Evolutionary conservation across 2,113 vertebrate genomes (phyloP), one percentile per base, ranked within the genome.

Genomic region (Gobio gobio): DNA sequence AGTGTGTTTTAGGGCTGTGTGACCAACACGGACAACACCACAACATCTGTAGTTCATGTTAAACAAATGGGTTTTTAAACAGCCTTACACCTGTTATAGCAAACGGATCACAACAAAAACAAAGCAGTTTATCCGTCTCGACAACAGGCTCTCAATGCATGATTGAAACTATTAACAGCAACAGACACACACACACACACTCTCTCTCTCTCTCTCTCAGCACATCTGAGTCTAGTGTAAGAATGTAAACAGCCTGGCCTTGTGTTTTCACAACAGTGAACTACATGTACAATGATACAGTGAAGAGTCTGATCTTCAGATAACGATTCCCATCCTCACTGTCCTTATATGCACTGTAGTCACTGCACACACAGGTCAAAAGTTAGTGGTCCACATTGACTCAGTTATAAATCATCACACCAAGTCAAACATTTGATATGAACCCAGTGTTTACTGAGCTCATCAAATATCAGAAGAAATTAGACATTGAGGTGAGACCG

Each of bases 221-320:
- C 22, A 45, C 58, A 18, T 29, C 40, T 1, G 43, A 51, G 43
- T 26, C n/a, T 24, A 51, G n/a, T 29, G n/a, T 26, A 49, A 22
- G 43, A 64, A 49, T 49, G 59, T 45, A 79, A 63, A 79, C 20
- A 45, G 58, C 36, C 36, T 63, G 40, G 47, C 47, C 73, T 76
- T 45, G 45, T 51, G 43, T 81, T 66, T 47, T 51, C 61, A 64
- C 61, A 81, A 66, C 78, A 78, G 29, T 58, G 26, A 78, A 56
- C 75, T 36, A 5, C 49, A 66, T 49, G 40, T 81, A 81, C 43
- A 66, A 22, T 49, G 43, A 81, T 81, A 51, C 56, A 81, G 43
- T 54, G 5, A 51, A 81, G 63, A 22, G 24, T 26, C 10, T 80
- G 58, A 49, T 45, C 78, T 64, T 45, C n/a, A 61, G 36, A 79